Percentiles rank a stretch among this genome's conserved stretches.
These are phyloP conservation scores for Silvanus unidentatus DNA, from an alignment of 2,888 invertebrate species.

Conservation along the genomic window DNA sequence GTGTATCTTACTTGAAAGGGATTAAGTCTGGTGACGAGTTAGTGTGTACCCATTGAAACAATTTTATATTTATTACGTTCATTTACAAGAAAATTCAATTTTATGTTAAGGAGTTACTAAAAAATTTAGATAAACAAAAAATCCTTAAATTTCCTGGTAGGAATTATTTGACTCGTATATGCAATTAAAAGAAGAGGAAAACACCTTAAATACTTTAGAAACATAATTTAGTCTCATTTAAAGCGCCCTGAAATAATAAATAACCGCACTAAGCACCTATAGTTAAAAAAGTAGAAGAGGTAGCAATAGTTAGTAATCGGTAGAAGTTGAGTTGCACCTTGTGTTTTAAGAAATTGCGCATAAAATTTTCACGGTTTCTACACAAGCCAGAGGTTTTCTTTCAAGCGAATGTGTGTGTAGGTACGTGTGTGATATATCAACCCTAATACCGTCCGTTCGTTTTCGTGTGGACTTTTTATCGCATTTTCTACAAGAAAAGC, in stretches of 20 bases:
- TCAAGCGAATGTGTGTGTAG: not conserved
- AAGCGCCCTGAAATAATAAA: conserved; percentile 1
- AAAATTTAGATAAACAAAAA: too few species aligned
- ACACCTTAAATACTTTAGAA: too few species aligned
- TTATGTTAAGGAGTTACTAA: too few species aligned
- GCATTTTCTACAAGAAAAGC: conserved; percentile 16
- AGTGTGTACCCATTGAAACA: too few species aligned
- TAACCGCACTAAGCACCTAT: conserved; percentile 2
- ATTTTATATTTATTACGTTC: too few species aligned
- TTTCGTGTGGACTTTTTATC: conserved; percentile 16
- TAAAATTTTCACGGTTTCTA: conserved; percentile 15
- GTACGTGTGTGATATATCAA: conserved; percentile 13
- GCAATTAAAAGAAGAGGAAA: too few species aligned
- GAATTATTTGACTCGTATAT: too few species aligned
- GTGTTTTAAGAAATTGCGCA: conserved; percentile 18
- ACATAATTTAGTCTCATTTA: not conserved
- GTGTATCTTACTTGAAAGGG: too few species aligned
- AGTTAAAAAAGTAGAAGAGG: not conserved
- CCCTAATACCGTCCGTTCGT: conserved; percentile 11
- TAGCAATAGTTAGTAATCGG: conserved; percentile 11
- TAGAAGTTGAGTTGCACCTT: conserved; percentile 18
- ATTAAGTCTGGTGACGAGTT: too few species aligned
- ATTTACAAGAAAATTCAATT: too few species aligned
- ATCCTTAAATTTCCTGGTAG: too few species aligned
- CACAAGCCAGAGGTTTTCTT: conserved; percentile 6